Evolutionary conservation across 1,140 invertebrate genomes (phyloP), one percentile per base, ranked within the genome.

Genomic region (Lucilia sericata): DNA sequence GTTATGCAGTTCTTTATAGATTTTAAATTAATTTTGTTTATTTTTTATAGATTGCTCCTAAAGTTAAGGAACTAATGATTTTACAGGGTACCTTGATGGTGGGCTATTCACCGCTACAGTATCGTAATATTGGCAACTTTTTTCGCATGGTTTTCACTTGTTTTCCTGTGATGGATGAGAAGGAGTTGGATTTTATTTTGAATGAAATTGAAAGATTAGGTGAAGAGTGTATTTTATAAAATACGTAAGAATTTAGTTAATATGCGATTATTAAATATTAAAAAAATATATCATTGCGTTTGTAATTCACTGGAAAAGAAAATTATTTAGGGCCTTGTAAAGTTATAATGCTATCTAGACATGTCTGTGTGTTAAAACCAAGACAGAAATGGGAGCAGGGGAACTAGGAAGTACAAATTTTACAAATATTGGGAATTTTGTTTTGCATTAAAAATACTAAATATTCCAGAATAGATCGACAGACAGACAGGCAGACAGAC

Each of bases 61-160:
- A 94, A 87, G 95, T 99, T 8, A 99, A 99, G 88, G 95, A 96
- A 85, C 91, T 92, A 13, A 94, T 99, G 94, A 95, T 96, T 49
- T 87, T 95, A 60, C 92, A 93, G 19, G 97, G 97, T 2, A 93
- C 92, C 0, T 89, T 98, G 30, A 97, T 99, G 96, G 93, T 99
- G 17, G 94, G 95, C 0, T 99, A 98, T 87, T 95, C 96, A 49
- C 97, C 97, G 0, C 88, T 97, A 8, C 87, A 91, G 1, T 92
- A 94, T 80, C 93, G 93, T 84, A 92, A 93, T 17, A 86, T 94
- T 85, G 94, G 94, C 12, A 96, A 99, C 89, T 98, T 98, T 91
- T 97, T 99, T 90, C 93, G 98, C 47, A 94, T 98, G 91, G 96
- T 97, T 0, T 93, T 98, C 21, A 94, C 94, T 2, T 97, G 96